Base-by-base conservation (phyloP, 2,797 vertebrate species). In the Telmatherina bonti region DNA sequence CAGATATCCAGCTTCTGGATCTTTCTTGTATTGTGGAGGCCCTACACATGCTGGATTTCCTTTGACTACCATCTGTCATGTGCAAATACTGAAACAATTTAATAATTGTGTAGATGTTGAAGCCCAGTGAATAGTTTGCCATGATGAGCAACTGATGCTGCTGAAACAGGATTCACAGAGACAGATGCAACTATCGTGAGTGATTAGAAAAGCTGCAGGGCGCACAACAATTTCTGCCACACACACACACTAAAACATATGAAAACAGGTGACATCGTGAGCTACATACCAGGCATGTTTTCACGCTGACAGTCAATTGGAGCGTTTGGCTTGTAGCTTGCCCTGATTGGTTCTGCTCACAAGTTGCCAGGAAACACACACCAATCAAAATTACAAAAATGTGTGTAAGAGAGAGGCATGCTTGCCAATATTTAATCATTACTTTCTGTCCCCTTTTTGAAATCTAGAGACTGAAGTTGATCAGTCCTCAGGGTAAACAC, bases 261-360 rank as follows among this genome's bases (percentile, higher is more conserved):
- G 55, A 72, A 67, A 86, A 85, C 77, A 87, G 78, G 83, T 88
- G 86, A 91, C 89, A 81, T 8, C 8, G 52, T 54, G 66, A 77
- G 60, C 38, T 65, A 64, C 74, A 73, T 80, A 59, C 54, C 66
- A 64, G 58, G 38, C 83, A 61, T 84, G 71, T 36, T 82, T 79
- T 58, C 71, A 57, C 15, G 11, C 68, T 43, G 57, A 72, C 58
- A 62, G 63, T 2, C 20, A 64, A 49, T 72, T 67, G 35, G 57
- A 82, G 16, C 8, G 12, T 64, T 70, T 85, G 81, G 47, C 65
- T 74, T 33, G 66, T 47, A 57, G 7, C 76, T 52, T 30, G 13
- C 67, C 27, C 55, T 62, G 77, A 86, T 89, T 92, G 83, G 76
- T 87, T 91, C 82, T 90, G 67, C 76, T 74, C 66, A 59, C 8